phyloP scores from a whole-genome alignment of 2,797 vertebrate species.

The Echeneis naucrates region DNA sequence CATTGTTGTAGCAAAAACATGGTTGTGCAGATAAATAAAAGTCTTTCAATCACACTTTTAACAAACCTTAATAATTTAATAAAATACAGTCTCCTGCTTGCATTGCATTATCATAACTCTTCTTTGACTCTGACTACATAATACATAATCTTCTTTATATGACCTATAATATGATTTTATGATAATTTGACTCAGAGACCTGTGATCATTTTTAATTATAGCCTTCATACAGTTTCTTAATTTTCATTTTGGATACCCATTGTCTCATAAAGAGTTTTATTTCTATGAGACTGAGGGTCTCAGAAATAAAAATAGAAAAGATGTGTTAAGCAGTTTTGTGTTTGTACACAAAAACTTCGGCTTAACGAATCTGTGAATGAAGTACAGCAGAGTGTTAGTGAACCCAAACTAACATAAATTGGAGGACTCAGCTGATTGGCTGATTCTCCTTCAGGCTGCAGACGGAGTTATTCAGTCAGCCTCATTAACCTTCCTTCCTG shows the following conservation, averaged over 20 bases:
- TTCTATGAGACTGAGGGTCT: no score
- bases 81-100: no score
- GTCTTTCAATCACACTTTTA: no score
- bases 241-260: not conserved
- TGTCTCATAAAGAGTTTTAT: no score
- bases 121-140: no score
- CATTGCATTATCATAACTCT: no score
- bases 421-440: conserved; percentile 76
- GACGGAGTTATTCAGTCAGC: conserved; percentile 71
- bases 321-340: not conserved
- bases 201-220: not conserved
- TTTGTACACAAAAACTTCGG: not conserved
- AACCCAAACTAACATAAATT: no score
- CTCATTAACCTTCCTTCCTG: conserved; percentile 40
- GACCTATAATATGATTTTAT: not conserved
- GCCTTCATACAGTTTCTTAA: not conserved
- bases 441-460: conserved; percentile 11
- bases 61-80: no score
- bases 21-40: no score
- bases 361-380: not conserved
- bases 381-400: not conserved
- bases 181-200: not conserved
- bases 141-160: not conserved
- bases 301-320: no score
- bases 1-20: no score